A percentile compares a stretch with the other conserved stretches of the same genome.
These are phyloP conservation scores for Anoplophora glabripennis DNA, from an alignment of 1,140 invertebrate genomes.

Conservation along the genomic window DNA sequence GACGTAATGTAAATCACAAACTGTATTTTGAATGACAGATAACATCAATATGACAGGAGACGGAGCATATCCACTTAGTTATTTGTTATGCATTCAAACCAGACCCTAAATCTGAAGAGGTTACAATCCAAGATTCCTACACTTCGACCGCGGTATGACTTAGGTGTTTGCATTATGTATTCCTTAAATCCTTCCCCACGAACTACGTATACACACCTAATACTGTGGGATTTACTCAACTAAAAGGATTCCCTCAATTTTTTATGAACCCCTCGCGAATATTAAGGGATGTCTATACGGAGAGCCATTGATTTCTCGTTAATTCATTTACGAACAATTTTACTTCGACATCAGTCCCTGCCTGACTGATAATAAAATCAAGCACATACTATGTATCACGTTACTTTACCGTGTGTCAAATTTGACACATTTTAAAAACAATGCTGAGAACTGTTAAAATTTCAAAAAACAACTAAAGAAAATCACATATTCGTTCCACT, in stretches of 20 bases:
- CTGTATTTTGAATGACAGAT: constrained; percentile 17
- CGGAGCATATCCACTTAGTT: constrained; percentile 35
- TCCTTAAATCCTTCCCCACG: constrained; percentile 35
- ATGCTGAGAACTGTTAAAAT: too few relatives aligned
- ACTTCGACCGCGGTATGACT: constrained; percentile 35
- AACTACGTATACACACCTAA: constrained; percentile 31
- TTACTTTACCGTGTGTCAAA: too few relatives aligned
- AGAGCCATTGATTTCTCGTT: too few relatives aligned
- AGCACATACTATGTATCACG: too few relatives aligned
- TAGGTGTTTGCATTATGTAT: constrained; percentile 41
- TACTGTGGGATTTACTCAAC: constrained; percentile 36
- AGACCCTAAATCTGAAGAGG: constrained; percentile 27
- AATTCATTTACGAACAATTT: too few relatives aligned
- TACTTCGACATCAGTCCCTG: too few relatives aligned
- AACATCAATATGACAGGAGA: constrained; percentile 17
- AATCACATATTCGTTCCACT: too few relatives aligned
- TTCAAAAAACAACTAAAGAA: too few relatives aligned
- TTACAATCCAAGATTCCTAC: constrained; percentile 34
- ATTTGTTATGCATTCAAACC: constrained; percentile 43
- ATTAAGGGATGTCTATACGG: too few relatives aligned
- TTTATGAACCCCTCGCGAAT: too few relatives aligned
- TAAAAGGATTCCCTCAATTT: neutral
- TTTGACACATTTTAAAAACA: too few relatives aligned
- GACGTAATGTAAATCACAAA: constrained; percentile 6
- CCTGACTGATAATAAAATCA: too few relatives aligned